Evolutionary conservation across 2,113 vertebrate species (phyloP).

Genomic region (Pipra filicauda): DNA sequence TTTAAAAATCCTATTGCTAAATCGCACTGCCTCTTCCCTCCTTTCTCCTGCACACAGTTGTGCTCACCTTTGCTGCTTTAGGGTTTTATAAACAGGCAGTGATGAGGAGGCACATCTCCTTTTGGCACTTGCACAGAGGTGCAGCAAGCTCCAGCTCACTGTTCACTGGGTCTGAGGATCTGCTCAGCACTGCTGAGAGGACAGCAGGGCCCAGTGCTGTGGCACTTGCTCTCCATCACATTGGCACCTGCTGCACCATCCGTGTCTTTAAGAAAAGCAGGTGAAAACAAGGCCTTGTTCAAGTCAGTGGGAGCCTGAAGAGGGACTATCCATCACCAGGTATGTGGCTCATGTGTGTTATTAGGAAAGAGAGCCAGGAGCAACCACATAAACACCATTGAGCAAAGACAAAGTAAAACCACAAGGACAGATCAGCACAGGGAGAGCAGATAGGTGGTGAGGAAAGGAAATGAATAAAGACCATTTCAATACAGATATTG

Average conservation of each 20-base stretch:
- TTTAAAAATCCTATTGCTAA: background rate
- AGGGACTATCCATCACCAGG: background rate
- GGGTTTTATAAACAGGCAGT: background rate
- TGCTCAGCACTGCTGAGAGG: background rate
- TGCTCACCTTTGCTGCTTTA: background rate
- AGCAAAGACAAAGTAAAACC: background rate
- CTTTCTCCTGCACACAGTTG: background rate
- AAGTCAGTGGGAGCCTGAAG: background rate
- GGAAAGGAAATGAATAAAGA: background rate
- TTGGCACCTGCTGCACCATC: background rate
- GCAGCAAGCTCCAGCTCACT: background rate
- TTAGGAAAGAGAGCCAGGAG: background rate
- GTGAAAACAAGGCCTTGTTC: background rate
- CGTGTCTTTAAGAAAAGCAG: background rate
- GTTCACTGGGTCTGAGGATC: background rate
- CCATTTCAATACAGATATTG: background rate
- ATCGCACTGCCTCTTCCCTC: background rate
- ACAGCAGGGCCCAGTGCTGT: background rate
- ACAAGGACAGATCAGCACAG: background rate
- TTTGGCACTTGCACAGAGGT: background rate
- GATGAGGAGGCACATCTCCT: background rate
- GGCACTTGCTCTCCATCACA: background rate
- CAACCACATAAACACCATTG: fast-evolving
- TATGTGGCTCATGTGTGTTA: background rate
- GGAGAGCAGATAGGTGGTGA: background rate